Conservation (phyloP, 2,797 vertebrate species). For the Chromis chromis region DNA sequence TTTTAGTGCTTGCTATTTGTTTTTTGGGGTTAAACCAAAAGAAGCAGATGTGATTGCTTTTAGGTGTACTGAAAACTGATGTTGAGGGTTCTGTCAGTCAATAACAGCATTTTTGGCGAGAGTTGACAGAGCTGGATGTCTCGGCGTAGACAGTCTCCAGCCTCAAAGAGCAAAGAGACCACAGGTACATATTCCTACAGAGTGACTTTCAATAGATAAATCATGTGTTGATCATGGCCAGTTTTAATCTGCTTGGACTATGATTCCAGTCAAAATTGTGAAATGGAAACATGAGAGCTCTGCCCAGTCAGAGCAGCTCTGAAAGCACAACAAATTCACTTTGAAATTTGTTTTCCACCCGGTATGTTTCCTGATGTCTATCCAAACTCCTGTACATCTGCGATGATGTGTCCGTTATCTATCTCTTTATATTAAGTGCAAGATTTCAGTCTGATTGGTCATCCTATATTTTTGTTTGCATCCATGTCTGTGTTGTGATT, state of each 20-base stretch:
- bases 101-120: conserved; percentile 11
- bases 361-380: not conserved
- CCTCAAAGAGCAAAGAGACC: conserved; percentile 1
- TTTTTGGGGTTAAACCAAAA: conserved; percentile 18
- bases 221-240: not conserved
- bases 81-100: conserved; percentile 17
- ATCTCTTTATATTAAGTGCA: not conserved
- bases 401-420: not conserved
- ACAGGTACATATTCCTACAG: not conserved
- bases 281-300: not conserved
- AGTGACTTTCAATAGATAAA: conserved; percentile 7
- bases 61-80: conserved; percentile 28
- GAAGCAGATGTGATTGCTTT: conserved; percentile 20
- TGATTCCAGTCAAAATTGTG: not conserved
- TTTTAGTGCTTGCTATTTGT: conserved; percentile 14
- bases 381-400: not conserved
- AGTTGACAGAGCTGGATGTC: conserved; percentile 17
- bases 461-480: not conserved
- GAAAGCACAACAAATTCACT: not conserved
- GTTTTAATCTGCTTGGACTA: not conserved
- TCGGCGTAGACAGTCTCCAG: not conserved
- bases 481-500: not conserved
- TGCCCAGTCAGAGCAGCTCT: not conserved
- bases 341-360: not conserved
- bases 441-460: not conserved